Evolutionary conservation across 2,888 invertebrate species (phyloP), one percentile per base, ranked within the genome.

Genomic region (Sphaerophoria rueppellii): DNA sequence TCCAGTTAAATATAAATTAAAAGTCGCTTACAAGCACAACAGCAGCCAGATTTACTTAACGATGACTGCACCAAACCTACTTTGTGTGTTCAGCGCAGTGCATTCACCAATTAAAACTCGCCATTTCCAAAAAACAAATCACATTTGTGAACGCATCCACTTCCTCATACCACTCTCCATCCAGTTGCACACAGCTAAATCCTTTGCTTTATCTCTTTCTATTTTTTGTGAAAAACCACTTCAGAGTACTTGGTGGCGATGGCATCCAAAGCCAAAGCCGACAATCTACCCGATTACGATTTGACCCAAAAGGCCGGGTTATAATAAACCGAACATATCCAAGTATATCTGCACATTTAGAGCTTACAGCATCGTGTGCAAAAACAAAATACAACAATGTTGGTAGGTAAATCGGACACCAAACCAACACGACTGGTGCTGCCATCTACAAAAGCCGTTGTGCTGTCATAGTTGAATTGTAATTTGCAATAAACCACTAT

Each of bases 401-500:
- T 37, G n/a, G 24, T 24, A 50, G 6, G 46, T 12, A 34, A 40
- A 40, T 5, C 11, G 16, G 46, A 55, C 16, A 46, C 6, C 46
- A 52, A 35, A 24, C 54, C 43, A 72, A 4, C 24, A 37, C 50
- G 48, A 40, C 40, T 57, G 24, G 50, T 65, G 54, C 60, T 61
- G 67, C 67, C 69, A 69, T 67, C 67, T 48, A 67, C 58, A 4
- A 67, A 65, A 79, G 69, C 69, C 60, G 61, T 73, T 61, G 24
- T 57, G 43, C 74, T 65, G 60, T 60, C 78, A 55, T 46, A 60
- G 80, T 75, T 76, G 61, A 82, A 71, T 70, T 32, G 74, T 82
- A 71, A 85, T 85, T 85, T 80, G 81, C 81, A 76, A 81, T 85
- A 77, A 85, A 85, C 57, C 76, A 73, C 81, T 70, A 40, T 81